These are phyloP conservation scores for Corynorhinus townsendii DNA, from an alignment of 2,113 vertebrate species.

Conservation along the genomic window DNA sequence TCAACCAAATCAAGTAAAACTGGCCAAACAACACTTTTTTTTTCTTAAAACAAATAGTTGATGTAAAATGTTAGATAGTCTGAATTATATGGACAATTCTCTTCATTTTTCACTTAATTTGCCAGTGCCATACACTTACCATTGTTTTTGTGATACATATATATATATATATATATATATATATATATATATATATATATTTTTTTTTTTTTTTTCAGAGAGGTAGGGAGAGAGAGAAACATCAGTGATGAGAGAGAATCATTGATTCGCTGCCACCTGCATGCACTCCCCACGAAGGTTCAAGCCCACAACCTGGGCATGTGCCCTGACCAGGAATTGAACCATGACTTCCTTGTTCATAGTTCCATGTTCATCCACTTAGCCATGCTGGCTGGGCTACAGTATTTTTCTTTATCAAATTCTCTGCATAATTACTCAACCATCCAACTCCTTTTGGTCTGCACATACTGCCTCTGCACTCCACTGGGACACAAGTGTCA, in stretches of 20 bases:
- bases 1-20: background rate
- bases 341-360: too few species aligned
- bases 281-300: too few species aligned
- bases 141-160: too few species aligned
- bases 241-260: too few species aligned
- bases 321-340: too few species aligned
- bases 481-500: background rate
- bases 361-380: too few species aligned
- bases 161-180: too few species aligned
- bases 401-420: conserved; percentile 19
- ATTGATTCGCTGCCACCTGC: too few species aligned
- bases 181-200: too few species aligned
- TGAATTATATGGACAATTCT: conserved; percentile 35
- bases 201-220: too few species aligned
- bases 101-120: conserved; percentile 49
- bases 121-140: background rate
- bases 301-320: too few species aligned
- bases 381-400: background rate
- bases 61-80: conserved; percentile 38
- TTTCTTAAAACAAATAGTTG: background rate
- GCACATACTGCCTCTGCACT: background rate
- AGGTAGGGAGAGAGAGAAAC: too few species aligned
- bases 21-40: background rate
- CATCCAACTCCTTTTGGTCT: background rate
- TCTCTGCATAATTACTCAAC: conserved; percentile 29